Evolutionary conservation across 2,797 vertebrate genomes (phyloP).

Genomic region (Syngnathus acus): DNA sequence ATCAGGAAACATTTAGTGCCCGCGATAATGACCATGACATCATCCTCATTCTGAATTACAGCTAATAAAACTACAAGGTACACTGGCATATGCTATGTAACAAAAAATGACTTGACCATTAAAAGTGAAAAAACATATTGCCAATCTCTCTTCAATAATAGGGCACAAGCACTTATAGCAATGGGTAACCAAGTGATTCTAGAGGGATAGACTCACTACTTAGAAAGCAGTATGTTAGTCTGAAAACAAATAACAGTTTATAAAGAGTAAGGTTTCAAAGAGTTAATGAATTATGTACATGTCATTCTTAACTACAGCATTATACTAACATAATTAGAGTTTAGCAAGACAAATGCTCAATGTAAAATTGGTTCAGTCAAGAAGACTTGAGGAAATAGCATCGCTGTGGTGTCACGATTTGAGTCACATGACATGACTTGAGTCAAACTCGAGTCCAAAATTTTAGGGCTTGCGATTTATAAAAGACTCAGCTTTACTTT

Average conservation of each 20-base stretch:
- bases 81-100: background rate
- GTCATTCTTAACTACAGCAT: background rate
- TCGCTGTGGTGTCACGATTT: background rate
- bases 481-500: too few species aligned
- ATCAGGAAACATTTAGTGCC: slow-evolving; percentile 31
- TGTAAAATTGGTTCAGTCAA: background rate
- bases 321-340: background rate
- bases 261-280: background rate
- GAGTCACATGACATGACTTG: too few species aligned
- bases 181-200: background rate
- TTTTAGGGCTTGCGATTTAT: background rate
- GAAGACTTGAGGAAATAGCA: background rate
- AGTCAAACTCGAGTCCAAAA: too few species aligned
- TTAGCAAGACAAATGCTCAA: background rate
- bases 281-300: background rate
- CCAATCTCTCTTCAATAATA: background rate
- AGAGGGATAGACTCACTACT: background rate
- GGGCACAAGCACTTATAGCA: background rate
- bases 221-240: background rate
- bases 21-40: slow-evolving; percentile 33
- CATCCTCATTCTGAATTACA: slow-evolving; percentile 22
- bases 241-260: background rate
- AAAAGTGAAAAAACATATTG: background rate
- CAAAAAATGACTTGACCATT: background rate
- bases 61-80: background rate